Evolutionary conservation across 2,113 vertebrate genomes (phyloP), one percentile per base, ranked within the genome.

Genomic region (Edolisoma coerulescens): DNA sequence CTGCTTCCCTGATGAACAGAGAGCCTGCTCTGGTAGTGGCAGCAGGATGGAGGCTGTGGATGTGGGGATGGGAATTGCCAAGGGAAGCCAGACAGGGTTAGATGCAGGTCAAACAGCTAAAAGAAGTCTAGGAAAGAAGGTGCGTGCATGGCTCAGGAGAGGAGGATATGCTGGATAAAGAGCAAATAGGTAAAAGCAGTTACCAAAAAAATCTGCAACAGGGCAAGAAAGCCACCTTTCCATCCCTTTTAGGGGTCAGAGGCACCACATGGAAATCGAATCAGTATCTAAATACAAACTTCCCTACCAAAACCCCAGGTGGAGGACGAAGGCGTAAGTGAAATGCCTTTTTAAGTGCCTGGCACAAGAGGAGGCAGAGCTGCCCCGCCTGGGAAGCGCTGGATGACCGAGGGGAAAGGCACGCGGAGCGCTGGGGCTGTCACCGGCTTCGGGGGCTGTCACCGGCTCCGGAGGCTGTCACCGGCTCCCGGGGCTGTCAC

Each of bases 251-350:
- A 64, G 22, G 70, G 50, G 32, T 27, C 63, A 65, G 42, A 44
- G 28, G 23, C 30, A 57, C 18, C 50, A 30, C 49, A 6, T 1
- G 42, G 73, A 78, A 65, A 82, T 6, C 27, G 35, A 44, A 4
- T 0, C 44, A 8, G 1, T 2, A 26, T 3, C 67, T 61, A 45
- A 59, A 24, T 0, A 57, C 1, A 6, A 84, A 33, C 67, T 20
- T 52, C 28, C 30, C 67, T 11, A 27, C 16, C 56, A 30, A n/a
- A 68, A 33, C 5, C 37, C 49, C 41, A 8, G 16, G 14, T 8
- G 35, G 39, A n/a, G 74, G 24, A 35, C 0, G 1, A 52, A 71
- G 41, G 32, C 10, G 3, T 1, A 13, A 35, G 32, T 16, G 45
- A 52, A 47, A 59, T 0, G 3, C 3, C 49, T 39, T 10, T 42